These are phyloP conservation scores for Enteromius trimaculatus DNA, from an alignment of 2,797 vertebrate species.

Conservation along the genomic window DNA sequence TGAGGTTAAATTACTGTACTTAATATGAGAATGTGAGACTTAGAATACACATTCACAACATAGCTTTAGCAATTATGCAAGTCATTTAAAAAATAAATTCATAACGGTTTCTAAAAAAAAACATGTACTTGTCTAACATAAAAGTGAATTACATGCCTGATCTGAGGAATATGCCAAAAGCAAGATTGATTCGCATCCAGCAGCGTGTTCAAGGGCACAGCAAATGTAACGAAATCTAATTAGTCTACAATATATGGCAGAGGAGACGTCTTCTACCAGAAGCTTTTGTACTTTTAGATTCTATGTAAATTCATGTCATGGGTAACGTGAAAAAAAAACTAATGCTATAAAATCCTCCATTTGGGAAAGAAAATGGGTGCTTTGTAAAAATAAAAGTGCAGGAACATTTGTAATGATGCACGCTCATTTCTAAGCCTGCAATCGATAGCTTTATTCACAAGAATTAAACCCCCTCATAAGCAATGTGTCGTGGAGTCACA, in stretches of 20 bases:
- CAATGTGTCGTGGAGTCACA: conserved; percentile 19
- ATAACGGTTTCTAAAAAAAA: too few relatives aligned
- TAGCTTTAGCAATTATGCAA: too few relatives aligned
- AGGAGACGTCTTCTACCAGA: conserved; percentile 59
- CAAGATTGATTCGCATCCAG: neutral
- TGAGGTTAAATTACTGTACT: neutral
- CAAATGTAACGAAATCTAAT: conserved; percentile 22
- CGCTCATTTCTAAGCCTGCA: conserved; percentile 52
- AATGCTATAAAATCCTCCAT: conserved; percentile 33
- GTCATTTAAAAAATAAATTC: too few relatives aligned
- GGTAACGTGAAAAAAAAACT: conserved; percentile 52
- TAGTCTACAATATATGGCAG: conserved; percentile 47
- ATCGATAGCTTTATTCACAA: conserved; percentile 62
- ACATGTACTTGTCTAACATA: too few relatives aligned
- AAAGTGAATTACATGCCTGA: neutral
- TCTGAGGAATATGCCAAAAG: conserved; percentile 16
- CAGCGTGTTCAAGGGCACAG: conserved; percentile 31
- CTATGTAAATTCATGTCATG: conserved; percentile 27
- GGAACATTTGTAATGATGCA: conserved; percentile 47
- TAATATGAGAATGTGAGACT: neutral
- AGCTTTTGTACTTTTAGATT: conserved; percentile 62
- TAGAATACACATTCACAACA: neutral
- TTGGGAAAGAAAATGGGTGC: conserved; percentile 14
- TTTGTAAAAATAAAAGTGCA: conserved; percentile 40
- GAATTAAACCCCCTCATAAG: conserved; percentile 31